Percentiles rank a stretch among this genome's conserved stretches.
Evolutionary conservation across 2,113 vertebrate genomes (phyloP).

Genomic region (Megaceryle torquata): DNA sequence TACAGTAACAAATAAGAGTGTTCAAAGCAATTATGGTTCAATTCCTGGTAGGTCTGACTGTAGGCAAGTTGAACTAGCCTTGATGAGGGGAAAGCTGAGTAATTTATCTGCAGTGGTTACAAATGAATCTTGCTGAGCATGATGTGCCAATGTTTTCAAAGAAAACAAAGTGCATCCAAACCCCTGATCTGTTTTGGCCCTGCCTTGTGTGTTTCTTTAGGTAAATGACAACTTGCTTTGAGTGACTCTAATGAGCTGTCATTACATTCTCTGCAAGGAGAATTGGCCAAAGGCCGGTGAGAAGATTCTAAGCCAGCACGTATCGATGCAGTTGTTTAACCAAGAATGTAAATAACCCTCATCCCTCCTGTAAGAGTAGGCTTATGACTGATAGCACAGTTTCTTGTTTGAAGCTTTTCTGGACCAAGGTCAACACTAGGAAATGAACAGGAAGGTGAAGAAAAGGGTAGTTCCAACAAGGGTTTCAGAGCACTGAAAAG

Average conservation of each 20-base stretch:
- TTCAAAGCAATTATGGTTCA: not conserved
- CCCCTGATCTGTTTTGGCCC: not conserved
- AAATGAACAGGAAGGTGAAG: not conserved
- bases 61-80: not conserved
- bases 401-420: not conserved
- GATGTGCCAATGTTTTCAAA: not conserved
- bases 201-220: not conserved
- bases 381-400: not conserved
- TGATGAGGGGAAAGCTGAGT: not conserved
- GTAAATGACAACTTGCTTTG: not conserved
- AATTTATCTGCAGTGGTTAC: not conserved
- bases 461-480: not conserved
- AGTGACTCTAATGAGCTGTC: not conserved
- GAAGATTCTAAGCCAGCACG: not conserved
- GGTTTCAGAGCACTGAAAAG: not conserved
- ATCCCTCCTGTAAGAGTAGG: rapidly evolving
- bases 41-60: not conserved
- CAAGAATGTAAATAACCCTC: not conserved
- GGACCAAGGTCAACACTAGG: not conserved
- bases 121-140: not conserved
- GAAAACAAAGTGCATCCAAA: not conserved
- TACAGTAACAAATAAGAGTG: not conserved
- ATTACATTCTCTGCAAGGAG: not conserved
- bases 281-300: not conserved
- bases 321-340: not conserved